These are phyloP conservation scores for Epizoanthus illoricatus DNA, from an alignment of 92 coral and sea anemone genomes.

Conservation along the genomic window DNA sequence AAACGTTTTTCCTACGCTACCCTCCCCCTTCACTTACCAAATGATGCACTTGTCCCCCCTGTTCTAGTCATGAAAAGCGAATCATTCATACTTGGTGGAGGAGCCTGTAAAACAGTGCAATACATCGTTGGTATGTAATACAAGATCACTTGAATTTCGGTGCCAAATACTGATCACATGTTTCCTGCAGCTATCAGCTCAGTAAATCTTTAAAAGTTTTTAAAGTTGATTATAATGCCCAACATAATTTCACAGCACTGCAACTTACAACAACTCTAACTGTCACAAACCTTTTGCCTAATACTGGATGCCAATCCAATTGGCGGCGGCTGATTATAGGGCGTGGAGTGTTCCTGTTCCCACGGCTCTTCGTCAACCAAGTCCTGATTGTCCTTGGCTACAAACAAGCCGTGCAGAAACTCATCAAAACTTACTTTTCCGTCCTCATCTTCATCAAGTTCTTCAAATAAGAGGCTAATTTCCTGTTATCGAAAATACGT, in stretches of 20 bases:
- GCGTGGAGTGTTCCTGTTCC: slow-evolving; percentile 72
- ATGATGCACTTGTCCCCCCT: slow-evolving; percentile 58
- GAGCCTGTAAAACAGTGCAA: slow-evolving; percentile 42
- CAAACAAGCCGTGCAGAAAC: slow-evolving; percentile 91
- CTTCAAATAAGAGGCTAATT: slow-evolving; percentile 89
- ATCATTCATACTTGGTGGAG: slow-evolving; percentile 47
- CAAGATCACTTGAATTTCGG: background rate
- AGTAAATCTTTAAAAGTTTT: too few species aligned
- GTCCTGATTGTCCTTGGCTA: slow-evolving; percentile 82
- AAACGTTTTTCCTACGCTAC: too few species aligned
- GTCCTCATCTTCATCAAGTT: slow-evolving; percentile 95
- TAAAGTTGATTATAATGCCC: too few species aligned
- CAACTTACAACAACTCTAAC: too few species aligned
- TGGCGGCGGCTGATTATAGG: slow-evolving; percentile 59
- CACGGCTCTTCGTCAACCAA: slow-evolving; percentile 58
- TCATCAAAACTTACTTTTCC: slow-evolving; percentile 95
- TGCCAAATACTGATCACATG: too few species aligned
- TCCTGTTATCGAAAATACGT: slow-evolving; percentile 59
- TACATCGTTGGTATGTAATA: background rate
- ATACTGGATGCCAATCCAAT: slow-evolving; percentile 54
- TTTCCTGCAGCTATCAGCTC: too few species aligned
- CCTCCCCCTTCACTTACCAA: slow-evolving; percentile 42
- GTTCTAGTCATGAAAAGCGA: slow-evolving; percentile 55
- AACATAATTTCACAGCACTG: too few species aligned
- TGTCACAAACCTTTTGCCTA: slow-evolving; percentile 46